Conservation (phyloP, 2,113 vertebrate species). For the Tragelaphus imberbis region DNA sequence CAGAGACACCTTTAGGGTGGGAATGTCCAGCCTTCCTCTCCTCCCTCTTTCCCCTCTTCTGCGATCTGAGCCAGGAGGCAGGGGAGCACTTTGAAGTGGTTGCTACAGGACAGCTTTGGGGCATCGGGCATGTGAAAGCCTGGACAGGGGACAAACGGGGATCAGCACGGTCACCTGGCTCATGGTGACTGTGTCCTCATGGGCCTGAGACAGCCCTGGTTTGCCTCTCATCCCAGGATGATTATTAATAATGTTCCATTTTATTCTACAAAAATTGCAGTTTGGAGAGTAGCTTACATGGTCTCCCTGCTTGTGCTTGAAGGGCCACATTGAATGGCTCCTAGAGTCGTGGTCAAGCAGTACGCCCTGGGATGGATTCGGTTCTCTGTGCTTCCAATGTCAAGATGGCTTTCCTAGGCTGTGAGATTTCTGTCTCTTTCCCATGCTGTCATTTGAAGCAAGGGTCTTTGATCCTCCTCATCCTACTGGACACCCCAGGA, state of each 20-base stretch:
- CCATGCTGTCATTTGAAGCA: background rate
- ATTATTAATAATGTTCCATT: background rate
- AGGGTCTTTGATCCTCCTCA: background rate
- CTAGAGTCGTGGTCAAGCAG: background rate
- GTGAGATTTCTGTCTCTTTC: background rate
- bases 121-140: background rate
- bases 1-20: background rate
- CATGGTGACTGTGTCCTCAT: background rate
- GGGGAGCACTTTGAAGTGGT: background rate
- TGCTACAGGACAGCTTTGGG: background rate
- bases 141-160: background rate
- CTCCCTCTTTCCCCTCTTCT: background rate
- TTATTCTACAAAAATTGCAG: background rate
- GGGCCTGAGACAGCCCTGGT: background rate
- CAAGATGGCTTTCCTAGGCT: background rate
- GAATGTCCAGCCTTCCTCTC: background rate
- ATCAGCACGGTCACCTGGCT: background rate
- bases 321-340: background rate
- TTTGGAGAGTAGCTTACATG: background rate
- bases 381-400: background rate
- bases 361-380: rapidly evolving
- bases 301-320: background rate
- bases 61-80: background rate
- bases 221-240: background rate
- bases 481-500: background rate